These are phyloP conservation scores for Anniella stebbinsi DNA, from an alignment of 2,797 vertebrate species.

Conservation along the genomic window DNA sequence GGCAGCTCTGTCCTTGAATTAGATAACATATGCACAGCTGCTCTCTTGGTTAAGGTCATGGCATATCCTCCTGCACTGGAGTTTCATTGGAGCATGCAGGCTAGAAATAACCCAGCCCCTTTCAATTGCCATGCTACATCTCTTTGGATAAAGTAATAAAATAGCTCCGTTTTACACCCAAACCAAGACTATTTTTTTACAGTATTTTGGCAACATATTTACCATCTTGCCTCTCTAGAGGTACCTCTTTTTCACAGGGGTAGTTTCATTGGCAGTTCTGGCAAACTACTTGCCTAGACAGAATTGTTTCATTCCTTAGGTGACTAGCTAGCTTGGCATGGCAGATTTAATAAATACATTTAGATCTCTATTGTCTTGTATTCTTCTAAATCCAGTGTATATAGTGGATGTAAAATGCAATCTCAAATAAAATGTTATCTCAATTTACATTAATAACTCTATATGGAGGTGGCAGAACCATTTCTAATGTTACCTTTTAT, in stretches of 20 bases:
- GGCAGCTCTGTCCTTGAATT: not conserved
- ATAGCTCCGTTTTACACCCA: not conserved
- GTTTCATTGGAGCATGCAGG: not conserved
- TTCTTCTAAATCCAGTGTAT: not conserved
- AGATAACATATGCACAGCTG: not conserved
- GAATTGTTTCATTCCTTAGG: not conserved
- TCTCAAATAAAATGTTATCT: not conserved
- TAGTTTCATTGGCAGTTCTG: not conserved
- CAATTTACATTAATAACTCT: not conserved
- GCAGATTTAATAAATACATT: not conserved
- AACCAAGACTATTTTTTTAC: not conserved
- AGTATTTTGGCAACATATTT: not conserved
- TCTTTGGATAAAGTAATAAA: not conserved
- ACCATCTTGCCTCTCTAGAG: not conserved
- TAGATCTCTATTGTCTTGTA: not conserved
- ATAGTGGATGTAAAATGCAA: not conserved
- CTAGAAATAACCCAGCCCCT: slow-evolving; percentile 17
- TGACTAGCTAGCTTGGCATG: not conserved
- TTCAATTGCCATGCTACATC: not conserved
- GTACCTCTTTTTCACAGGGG: not conserved
- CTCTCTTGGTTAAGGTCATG: not conserved
- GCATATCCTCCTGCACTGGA: not conserved
- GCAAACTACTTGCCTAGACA: not conserved
- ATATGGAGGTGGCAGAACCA: not conserved
- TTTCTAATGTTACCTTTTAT: not conserved